Base-by-base conservation (phyloP, 2,113 vertebrate species). In the Cyanoderma ruficeps region DNA sequence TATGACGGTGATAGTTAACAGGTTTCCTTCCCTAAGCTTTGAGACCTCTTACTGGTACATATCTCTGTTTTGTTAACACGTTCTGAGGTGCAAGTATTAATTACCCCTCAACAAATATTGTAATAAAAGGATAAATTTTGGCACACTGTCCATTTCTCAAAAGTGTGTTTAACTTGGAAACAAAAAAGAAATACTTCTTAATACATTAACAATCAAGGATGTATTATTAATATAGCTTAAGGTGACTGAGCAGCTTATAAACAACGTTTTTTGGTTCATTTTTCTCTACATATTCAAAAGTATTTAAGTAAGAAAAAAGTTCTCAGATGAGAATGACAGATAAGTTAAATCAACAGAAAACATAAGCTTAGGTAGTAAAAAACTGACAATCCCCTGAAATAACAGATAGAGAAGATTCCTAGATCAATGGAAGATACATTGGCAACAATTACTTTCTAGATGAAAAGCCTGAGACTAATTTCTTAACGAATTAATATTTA, bases 401-500 rank as follows among this genome's bases (percentile, higher is more conserved):
- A 92, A 81, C 10, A 87, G 35, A 31, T 18, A 63, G 22, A 39
- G 6, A 64, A 28, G 53, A 63, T 30, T 84, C 19, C 41, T 83
- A 76, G 65, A 94, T 61, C 41, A 60, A 42, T 50, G n/a, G 20
- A 64, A 89, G 44, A 60, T 25, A 44, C 30, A 87, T 14, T 84
- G 13, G 74, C 25, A 82, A 83, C 37, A 50, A 92, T 94, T 89
- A 53, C 33, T 84, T 84, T 82, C 41, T 44, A 80, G 64, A 77
- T 76, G 5, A 83, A 93, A 91, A 91, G 30, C 56, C 50, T 37
- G 30, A 75, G 68, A 91, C 21, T 71, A 79, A 75, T 90, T 90
- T 95, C 59, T 94, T 88, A 94, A 89, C 76, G 19, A 46, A 95
- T 95, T 71, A 89, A 87, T 94, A 94, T 82, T 92, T 91, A 74